Evolutionary conservation across 23 tunicate genomes (phyloP), one percentile per base, ranked within the genome.

Genomic region (Phallusia fumigata): DNA sequence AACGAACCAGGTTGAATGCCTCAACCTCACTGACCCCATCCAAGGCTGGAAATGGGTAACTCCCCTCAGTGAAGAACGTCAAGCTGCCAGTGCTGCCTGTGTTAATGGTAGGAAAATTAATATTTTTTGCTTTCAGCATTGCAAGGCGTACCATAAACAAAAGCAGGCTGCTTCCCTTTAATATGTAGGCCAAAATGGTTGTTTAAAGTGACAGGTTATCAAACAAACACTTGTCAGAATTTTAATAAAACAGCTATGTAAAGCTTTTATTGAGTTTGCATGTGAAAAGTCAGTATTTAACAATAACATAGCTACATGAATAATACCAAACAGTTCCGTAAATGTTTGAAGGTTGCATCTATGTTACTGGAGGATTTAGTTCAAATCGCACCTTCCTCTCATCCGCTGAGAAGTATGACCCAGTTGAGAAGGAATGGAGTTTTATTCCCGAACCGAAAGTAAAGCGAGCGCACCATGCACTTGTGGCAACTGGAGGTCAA

Each of bases 321-420:
- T 40, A 40, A 40, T 40, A 40, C 8, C 5, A 40, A 40, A 3
- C 10, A 40, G 8, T n/a, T 40, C 47, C 10, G 8, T 40, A 40
- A 40, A 40, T 40, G 47, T 58, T 58, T 58, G 8, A 58, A n/a
- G 69, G 69, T 58, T 58, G 28, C 16, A 58, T 58, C 13, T 58
- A 58, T 58, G 69, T 58, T 13, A 58, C 69, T 58, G 69, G 69
- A 58, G 69, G 69, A 16, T 58, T 58, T 16, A 24, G 69, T 22
- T 58, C 69, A 22, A 58, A 24, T 58, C 69, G 69, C 16, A 58
- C 69, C 69, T 58, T 58, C 69, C 69, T 58, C 16, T 58, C 69
- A 58, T 58, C 69, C 16, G 69, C 69, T 16, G 69, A 58, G 16
- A 58, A 58, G 28, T 58, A 58, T 58, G 69, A 58, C 69, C 69